Percentiles rank a stretch among this genome's conserved stretches.
phyloP scores from a whole-genome alignment of 2,888 invertebrate genomes.

The Parnassius smintheus region DNA sequence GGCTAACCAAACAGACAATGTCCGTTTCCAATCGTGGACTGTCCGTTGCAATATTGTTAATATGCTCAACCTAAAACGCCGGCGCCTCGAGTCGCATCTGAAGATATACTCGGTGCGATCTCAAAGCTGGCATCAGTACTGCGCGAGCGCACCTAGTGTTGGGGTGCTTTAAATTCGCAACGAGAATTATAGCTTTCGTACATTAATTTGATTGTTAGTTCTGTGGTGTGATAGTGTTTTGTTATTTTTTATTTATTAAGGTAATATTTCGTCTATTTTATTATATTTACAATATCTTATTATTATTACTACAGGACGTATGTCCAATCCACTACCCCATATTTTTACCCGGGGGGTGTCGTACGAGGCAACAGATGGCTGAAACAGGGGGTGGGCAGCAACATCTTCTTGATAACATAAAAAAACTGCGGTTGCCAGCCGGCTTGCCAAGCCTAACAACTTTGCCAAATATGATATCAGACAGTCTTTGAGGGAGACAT shows the following conservation, averaged over 20 bases:
- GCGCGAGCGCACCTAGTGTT: conserved; percentile 40
- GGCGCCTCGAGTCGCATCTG: conserved; percentile 35
- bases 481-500: too few relatives aligned
- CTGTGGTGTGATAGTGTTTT: conserved; percentile 27
- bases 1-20: not conserved
- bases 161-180: conserved; percentile 28
- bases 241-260: conserved; percentile 14
- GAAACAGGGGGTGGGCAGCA: too few relatives aligned
- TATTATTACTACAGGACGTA: too few relatives aligned
- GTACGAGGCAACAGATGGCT: too few relatives aligned
- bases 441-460: too few relatives aligned
- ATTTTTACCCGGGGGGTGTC: too few relatives aligned
- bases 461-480: too few relatives aligned
- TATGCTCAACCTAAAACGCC: conserved; percentile 35
- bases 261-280: not conserved
- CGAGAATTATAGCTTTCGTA: conserved; percentile 2
- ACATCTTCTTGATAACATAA: too few relatives aligned
- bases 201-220: conserved; percentile 11
- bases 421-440: too few relatives aligned
- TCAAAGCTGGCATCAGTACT: conserved; percentile 43
- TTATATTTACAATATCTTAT: too few relatives aligned
- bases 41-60: conserved; percentile 6
- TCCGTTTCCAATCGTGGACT: not conserved
- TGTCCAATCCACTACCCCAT: too few relatives aligned
- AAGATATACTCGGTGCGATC: conserved; percentile 41